Evolutionary conservation across 2,113 vertebrate species (phyloP).

Genomic region (Neolamprologus kungweensis): DNA sequence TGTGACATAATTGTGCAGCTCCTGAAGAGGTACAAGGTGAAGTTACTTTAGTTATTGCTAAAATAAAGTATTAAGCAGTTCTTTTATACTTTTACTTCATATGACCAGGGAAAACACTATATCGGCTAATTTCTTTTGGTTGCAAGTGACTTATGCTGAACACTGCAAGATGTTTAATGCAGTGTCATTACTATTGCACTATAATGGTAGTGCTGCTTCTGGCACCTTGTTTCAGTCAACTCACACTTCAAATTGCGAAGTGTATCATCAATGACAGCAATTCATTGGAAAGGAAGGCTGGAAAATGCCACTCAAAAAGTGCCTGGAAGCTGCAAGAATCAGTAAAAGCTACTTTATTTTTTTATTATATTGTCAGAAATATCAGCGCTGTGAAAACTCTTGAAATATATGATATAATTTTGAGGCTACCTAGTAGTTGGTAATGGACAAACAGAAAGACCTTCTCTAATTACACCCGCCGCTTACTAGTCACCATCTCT

Average conservation of each 20-base stretch:
- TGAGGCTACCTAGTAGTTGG: background rate
- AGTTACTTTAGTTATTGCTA: background rate
- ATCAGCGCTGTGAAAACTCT: background rate
- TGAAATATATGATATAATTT: background rate
- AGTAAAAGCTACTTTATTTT: background rate
- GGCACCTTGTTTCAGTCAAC: rapidly evolving
- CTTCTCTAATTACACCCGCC: too few relatives aligned
- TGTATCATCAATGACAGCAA: background rate
- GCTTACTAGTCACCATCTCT: background rate
- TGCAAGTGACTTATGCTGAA: background rate
- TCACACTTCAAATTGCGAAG: rapidly evolving
- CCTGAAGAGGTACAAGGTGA: background rate
- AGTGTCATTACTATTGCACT: background rate
- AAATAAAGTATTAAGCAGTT: background rate
- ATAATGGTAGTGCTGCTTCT: background rate
- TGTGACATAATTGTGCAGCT: background rate
- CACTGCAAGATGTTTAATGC: background rate
- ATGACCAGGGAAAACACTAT: background rate
- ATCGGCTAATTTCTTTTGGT: rapidly evolving
- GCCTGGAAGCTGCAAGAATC: rapidly evolving
- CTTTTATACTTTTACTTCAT: background rate
- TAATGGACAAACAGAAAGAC: rapidly evolving
- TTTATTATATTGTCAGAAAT: background rate
- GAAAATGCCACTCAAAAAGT: background rate
- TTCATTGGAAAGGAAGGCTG: background rate